These are phyloP conservation scores for Leptopilina boulardi DNA, from an alignment of 1,140 invertebrate species.

Conservation along the genomic window DNA sequence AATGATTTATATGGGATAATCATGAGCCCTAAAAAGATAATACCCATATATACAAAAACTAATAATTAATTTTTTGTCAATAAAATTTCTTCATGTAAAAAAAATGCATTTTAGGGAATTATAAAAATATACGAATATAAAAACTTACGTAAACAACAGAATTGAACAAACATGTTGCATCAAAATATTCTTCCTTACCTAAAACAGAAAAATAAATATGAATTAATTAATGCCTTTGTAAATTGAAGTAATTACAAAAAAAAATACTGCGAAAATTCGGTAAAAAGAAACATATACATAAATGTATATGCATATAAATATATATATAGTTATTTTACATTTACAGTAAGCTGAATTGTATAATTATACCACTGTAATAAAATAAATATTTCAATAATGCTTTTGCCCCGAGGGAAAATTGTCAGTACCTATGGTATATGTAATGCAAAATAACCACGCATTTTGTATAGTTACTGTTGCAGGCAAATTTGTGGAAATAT, in stretches of 20 bases:
- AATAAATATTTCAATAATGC: constrained; percentile 22
- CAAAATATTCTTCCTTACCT: neutral
- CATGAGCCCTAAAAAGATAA: too few species aligned
- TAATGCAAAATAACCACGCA: constrained; percentile 28
- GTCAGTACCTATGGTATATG: neutral
- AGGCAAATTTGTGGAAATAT: constrained; percentile 22
- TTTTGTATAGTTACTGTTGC: neutral
- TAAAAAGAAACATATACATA: too few species aligned
- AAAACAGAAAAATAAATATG: neutral
- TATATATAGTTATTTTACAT: too few species aligned
- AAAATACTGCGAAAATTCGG: neutral
- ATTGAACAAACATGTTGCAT: neutral
- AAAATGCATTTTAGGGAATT: too few species aligned
- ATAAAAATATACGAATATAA: neutral
- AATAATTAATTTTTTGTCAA: too few species aligned
- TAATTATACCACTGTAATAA: neutral
- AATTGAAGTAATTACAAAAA: neutral
- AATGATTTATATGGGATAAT: too few species aligned
- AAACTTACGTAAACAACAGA: neutral
- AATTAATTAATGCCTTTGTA: neutral
- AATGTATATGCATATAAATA: too few species aligned
- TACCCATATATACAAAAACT: too few species aligned
- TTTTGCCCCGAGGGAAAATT: constrained; percentile 1
- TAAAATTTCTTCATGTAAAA: too few species aligned
- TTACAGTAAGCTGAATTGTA: neutral